Evolutionary conservation across 2,113 vertebrate genomes (phyloP), one percentile per base, ranked within the genome.

Genomic region (Rhipidura dahli): DNA sequence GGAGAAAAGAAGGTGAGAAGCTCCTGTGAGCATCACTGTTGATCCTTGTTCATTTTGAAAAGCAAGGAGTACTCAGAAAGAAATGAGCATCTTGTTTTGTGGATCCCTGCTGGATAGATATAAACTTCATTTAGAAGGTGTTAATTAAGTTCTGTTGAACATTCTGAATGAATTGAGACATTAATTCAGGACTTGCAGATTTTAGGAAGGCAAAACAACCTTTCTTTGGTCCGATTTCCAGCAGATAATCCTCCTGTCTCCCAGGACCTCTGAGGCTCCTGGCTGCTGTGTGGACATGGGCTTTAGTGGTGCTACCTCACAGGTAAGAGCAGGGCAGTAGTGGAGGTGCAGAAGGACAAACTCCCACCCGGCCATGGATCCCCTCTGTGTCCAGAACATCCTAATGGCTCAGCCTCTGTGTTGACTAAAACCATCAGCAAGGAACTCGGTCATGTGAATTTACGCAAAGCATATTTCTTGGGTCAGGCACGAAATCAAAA

Each of bases 381-480:
- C 56, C 19, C 65, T 78, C 54, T 69, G 63, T 85, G 84, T 39
- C 96, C 83, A 72, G 84, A 95, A 83, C 68, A 96, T 90, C 49
- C 65, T 93, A 35, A 65, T 91, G 89, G 94, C 90, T 96, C 93
- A 73, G 75, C 60, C 66, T 66, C 76, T 13, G 7, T 2, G 9
- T 51, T 82, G 71, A 89, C 89, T 92, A 35, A 96, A 97, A 89
- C 50, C 91, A 87, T 94, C 80, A 57, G 47, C 65, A 91, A 61
- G 28, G 57, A 96, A 33, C 70, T 90, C 92, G 75, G 82, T 93
- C 94, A 96, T 94, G 70, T 78, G 82, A 80, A 87, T 95, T 76
- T 81, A 92, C 82, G 87, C 75, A 94, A 96, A 97, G 51, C 87
- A 85, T 90, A 97, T 93, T 97, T 97, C 93, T 96, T 90, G 90